phyloP scores from a whole-genome alignment of 2,888 invertebrate genomes.

The Caenorhabditis imperialis region DNA sequence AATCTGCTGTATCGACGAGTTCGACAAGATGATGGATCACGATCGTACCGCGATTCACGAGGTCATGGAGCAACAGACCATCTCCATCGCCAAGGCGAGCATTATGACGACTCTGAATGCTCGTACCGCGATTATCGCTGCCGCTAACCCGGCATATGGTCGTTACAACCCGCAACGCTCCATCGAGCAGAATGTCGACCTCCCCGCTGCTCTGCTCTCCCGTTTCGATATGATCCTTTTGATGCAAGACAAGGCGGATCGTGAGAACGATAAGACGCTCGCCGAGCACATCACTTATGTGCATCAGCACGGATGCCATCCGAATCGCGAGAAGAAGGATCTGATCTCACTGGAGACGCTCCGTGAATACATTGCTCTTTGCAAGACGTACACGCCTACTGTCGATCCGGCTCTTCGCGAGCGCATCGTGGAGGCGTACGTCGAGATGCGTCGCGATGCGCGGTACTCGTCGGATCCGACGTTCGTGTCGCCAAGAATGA shows the following conservation, averaged over 20 bases:
- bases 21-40: constrained; percentile 97
- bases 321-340: constrained; percentile 79
- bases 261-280: constrained; percentile 85
- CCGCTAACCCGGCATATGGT: constrained; percentile 98
- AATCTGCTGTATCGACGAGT: constrained; percentile 97
- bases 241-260: constrained; percentile 82
- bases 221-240: constrained; percentile 81
- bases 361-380: constrained; percentile 87
- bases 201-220: constrained; percentile 96
- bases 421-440: constrained; percentile 85
- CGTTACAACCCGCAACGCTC: constrained; percentile 92
- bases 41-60: constrained; percentile 97
- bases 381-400: constrained; percentile 89
- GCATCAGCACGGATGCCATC: constrained; percentile 85
- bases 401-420: constrained; percentile 91
- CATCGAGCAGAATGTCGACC: constrained; percentile 96
- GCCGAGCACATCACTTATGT: constrained; percentile 98
- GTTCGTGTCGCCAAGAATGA: constrained; percentile 95
- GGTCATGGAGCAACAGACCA: constrained; percentile 96
- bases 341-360: constrained; percentile 85
- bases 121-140: constrained; percentile 95
- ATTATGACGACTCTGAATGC: constrained; percentile 99
- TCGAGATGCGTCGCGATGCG: constrained; percentile 85
- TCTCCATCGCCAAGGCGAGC: constrained; percentile 98
- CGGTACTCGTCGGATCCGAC: constrained; percentile 90